Base-by-base conservation (phyloP, 2,888 invertebrate species). In the Drosophila kuntzei region DNA sequence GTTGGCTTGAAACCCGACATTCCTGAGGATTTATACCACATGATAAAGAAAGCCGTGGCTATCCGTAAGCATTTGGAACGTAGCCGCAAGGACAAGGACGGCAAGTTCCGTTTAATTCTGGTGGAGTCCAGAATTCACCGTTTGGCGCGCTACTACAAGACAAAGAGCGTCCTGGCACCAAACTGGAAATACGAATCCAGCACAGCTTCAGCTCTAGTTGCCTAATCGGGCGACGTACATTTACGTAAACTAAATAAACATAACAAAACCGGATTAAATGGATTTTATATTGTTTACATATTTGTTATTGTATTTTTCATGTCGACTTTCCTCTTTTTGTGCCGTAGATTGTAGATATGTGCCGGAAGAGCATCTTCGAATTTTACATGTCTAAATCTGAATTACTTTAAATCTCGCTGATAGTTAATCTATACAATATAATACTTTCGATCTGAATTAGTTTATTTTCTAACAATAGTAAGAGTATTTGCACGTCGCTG, bases 141-240 rank as follows among this genome's bases (percentile, higher is more conserved):
- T 91, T 94, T 99, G 92, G 99, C 99, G 47, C 96, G 99, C 84
- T 99, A 99, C 93, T 99, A 99, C 95, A 99, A 99, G 93, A 97
- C 97, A 57, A 98, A 97, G 94, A 96, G 96, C 89, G 97, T 98
- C 71, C 94, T 99, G 75, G 96, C 99, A 62, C 98, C 99, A 37
- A 99, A 97, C 94, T 99, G 99, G 99, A 99, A 98, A 93, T 99
- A 99, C 91, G 98, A 98, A 93, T 98, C 98, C 43, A 97, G 97
- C 93, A 99, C 99, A 70, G 99, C 99, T 55, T 99, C 99, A 79
- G 43, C 55, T 25, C 22, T 60, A 9, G 99, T 99, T 50, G 67
- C 79, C 32, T 66, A 73, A 58, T 20, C 2, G 2, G 11, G 16
- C 7, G 25, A 20, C 16, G 14, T 5, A 27, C 37, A 50, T 73